Evolutionary conservation across 2,888 invertebrate species (phyloP), one percentile per base, ranked within the genome.

Genomic region (Formica aserva): DNA sequence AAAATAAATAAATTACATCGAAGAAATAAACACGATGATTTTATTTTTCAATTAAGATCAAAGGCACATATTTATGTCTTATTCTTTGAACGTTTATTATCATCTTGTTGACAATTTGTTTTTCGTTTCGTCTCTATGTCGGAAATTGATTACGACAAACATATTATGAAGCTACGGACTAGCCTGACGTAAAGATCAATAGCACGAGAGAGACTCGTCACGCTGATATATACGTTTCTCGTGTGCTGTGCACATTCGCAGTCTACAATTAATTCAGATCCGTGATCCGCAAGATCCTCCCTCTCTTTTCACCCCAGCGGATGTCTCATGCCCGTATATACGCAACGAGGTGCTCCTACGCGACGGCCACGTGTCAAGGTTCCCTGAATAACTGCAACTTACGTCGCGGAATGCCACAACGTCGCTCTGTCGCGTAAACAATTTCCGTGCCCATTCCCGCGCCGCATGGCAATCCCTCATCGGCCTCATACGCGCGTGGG

Each of bases 321-420:
- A 48, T 18, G 35, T 63, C 62, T 76, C 77, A 18, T 72, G 57
- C 55, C 69, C 55, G 45, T 63, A 63, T 45, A 57, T 26, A 11
- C 8, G 52, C 52, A n/a, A 52, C 60, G 48, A 41, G 57, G 45
- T 66, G 76, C 76, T 35, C 81, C 77, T 83, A 71, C 57, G 57
- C 72, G 86, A 60, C 81, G 86, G 83, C 76, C 72, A 71, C 60
- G 78, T 89, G 88, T 89, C 88, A 89, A 89, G 87, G 87, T 83
- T 74, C 88, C 69, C 62, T 67, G 84, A 76, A 76, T 88, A 86
- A 89, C 85, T 83, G 87, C 89, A 88, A 82, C 87, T 86, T 83
- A 67, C 83, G 81, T 81, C 45, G 41, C 75, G 74, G 85, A 86
- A 85, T 85, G 80, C 67, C 52, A 32, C 86, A 57, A 48, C 83